phyloP scores from a whole-genome alignment of 2,888 invertebrate species.

The Cecidostiba fungosa region DNA sequence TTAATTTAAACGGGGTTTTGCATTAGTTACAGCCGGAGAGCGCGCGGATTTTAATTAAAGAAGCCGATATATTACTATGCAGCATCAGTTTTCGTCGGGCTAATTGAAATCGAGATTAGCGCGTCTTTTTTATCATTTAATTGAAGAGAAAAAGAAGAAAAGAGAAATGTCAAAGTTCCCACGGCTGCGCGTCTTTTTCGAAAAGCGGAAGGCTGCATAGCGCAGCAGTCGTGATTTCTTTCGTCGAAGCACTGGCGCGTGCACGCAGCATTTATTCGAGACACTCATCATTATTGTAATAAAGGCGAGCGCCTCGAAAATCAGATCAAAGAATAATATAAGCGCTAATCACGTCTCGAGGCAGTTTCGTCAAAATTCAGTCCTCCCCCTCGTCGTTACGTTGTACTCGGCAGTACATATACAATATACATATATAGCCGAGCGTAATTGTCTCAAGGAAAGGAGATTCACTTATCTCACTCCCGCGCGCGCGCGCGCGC shows the following conservation, averaged over 20 bases:
- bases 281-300: too few relatives aligned
- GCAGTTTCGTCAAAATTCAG: neutral
- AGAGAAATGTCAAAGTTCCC: neutral
- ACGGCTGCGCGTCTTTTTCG: neutral
- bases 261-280: neutral
- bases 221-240: neutral
- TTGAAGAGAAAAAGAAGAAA: too few relatives aligned
- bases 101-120: neutral
- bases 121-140: too few relatives aligned
- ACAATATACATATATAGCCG: too few relatives aligned
- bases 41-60: neutral
- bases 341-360: neutral
- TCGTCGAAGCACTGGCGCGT: neutral
- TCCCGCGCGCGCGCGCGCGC: neutral
- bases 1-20: constrained; percentile 7
- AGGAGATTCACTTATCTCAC: constrained; percentile 29
- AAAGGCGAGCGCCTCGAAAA: neutral
- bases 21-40: neutral
- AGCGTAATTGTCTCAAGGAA: neutral
- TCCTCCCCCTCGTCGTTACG: neutral
- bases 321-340: neutral
- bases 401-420: too few relatives aligned
- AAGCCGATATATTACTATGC: too few relatives aligned
- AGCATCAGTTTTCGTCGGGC: too few relatives aligned
- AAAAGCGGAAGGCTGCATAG: neutral